A percentile compares a stretch with the other conserved stretches of the same genome.
phyloP scores from a whole-genome alignment of 2,888 invertebrate genomes.

The Leptopilina drosophilae region DNA sequence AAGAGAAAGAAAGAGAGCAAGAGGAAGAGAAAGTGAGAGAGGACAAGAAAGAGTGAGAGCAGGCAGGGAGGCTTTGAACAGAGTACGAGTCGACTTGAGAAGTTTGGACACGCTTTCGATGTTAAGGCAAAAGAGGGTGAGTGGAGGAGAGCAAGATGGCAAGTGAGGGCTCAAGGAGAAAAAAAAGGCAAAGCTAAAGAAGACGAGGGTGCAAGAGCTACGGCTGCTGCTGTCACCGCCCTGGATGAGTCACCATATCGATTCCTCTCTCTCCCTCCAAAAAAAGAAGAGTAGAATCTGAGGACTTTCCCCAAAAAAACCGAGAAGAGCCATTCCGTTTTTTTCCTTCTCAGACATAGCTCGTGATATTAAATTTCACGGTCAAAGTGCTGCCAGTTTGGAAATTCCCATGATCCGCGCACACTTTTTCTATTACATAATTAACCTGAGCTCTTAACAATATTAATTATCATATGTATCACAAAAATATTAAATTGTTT shows the following conservation, averaged over 20 bases:
- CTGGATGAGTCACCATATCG: slow-evolving; percentile 75
- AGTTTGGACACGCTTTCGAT: slow-evolving; percentile 71
- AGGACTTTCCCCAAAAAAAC: slow-evolving; percentile 10
- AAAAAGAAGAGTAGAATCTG: background rate
- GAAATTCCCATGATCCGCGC: slow-evolving; percentile 33
- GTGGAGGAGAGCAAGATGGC: slow-evolving; percentile 39
- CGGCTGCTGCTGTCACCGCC: slow-evolving; percentile 68
- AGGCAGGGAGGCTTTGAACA: slow-evolving; percentile 37
- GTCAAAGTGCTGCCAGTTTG: slow-evolving; percentile 48
- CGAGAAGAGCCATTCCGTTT: slow-evolving; percentile 23
- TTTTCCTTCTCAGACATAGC: slow-evolving; percentile 48
- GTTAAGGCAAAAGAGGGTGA: slow-evolving; percentile 54
- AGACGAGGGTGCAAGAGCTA: slow-evolving; percentile 47
- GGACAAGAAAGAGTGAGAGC: slow-evolving; percentile 18
- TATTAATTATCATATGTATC: too few relatives aligned
- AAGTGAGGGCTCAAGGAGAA: slow-evolving; percentile 47
- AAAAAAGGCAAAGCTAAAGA: slow-evolving; percentile 57
- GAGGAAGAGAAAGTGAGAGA: slow-evolving; percentile 25
- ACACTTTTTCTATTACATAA: background rate
- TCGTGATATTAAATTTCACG: slow-evolving; percentile 66
- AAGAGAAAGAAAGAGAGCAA: background rate
- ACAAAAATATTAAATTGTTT: too few relatives aligned
- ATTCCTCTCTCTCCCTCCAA: slow-evolving; percentile 58
- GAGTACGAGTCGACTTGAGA: slow-evolving; percentile 55
- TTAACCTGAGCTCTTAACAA: background rate